A percentile compares a stretch with the other conserved stretches of the same genome.
Evolutionary conservation across 2,888 invertebrate species (phyloP).

Genomic region (Lepetodrilus schrolli): DNA sequence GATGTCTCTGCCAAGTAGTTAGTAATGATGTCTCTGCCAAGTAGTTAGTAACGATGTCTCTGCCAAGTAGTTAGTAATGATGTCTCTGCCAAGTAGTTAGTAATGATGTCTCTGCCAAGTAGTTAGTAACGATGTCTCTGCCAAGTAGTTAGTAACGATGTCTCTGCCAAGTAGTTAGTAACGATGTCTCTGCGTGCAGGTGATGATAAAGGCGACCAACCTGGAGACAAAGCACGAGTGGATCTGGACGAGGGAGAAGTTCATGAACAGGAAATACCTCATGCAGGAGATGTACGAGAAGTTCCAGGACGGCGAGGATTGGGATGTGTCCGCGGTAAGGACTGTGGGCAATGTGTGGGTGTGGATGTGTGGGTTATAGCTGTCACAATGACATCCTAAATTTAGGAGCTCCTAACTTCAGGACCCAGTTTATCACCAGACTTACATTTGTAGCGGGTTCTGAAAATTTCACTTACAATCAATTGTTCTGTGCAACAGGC

Average conservation of each 20-base stretch:
- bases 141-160: neutral
- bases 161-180: neutral
- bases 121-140: neutral
- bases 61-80: neutral
- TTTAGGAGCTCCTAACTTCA: no score
- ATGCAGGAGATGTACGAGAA: slow-evolving; percentile 79
- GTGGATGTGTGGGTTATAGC: no score
- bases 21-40: no score
- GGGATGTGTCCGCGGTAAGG: slow-evolving; percentile 76
- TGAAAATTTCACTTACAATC: no score
- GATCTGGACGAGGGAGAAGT: slow-evolving; percentile 78
- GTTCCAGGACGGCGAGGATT: slow-evolving; percentile 77
- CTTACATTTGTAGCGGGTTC: no score
- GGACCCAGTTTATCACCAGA: no score
- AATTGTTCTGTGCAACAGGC: no score
- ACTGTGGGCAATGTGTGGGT: no score
- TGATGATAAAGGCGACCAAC: slow-evolving; percentile 77
- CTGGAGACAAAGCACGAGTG: slow-evolving; percentile 77
- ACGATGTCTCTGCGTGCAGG: slow-evolving; percentile 41
- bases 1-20: no score
- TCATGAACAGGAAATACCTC: slow-evolving; percentile 77
- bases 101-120: neutral
- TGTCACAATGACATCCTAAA: no score
- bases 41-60: neutral
- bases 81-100: neutral